Percentiles rank a stretch among this genome's conserved stretches.
phyloP scores from a whole-genome alignment of 2,797 vertebrate genomes.

The Pipistrellus pygmaeus region DNA sequence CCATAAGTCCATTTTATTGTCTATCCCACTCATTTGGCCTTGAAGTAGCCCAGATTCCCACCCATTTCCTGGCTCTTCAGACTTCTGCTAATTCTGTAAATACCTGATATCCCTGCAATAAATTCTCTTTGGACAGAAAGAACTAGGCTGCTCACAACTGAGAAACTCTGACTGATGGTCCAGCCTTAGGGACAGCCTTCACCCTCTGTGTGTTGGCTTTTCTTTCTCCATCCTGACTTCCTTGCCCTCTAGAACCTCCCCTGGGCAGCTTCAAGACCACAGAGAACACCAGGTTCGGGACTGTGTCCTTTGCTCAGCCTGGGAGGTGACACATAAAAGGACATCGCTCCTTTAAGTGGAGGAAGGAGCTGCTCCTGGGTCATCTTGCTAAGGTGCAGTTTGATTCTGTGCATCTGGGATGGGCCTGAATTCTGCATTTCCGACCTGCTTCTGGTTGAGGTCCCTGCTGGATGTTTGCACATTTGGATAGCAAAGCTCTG shows the following conservation, averaged over 20 bases:
- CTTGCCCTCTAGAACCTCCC: background rate
- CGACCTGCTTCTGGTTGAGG: background rate
- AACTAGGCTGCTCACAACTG: background rate
- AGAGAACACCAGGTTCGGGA: background rate
- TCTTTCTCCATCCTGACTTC: background rate
- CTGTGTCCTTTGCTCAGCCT: background rate
- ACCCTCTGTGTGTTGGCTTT: background rate
- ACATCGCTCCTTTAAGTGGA: background rate
- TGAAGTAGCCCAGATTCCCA: background rate
- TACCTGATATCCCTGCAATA: background rate
- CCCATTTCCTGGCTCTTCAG: background rate
- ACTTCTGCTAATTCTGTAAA: background rate
- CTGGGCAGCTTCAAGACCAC: too few relatives aligned
- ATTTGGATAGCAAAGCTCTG: background rate
- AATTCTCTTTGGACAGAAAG: background rate
- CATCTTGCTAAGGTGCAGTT: background rate
- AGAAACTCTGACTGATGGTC: background rate
- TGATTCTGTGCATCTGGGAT: background rate
- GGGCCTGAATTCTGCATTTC: background rate
- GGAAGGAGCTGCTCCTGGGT: background rate
- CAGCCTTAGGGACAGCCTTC: background rate
- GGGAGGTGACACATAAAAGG: accelerated
- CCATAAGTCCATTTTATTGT: background rate
- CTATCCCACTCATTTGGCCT: background rate
- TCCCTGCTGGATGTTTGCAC: background rate